Conservation (phyloP, 2,113 vertebrate genomes). For the Ranitomeya imitator region DNA sequence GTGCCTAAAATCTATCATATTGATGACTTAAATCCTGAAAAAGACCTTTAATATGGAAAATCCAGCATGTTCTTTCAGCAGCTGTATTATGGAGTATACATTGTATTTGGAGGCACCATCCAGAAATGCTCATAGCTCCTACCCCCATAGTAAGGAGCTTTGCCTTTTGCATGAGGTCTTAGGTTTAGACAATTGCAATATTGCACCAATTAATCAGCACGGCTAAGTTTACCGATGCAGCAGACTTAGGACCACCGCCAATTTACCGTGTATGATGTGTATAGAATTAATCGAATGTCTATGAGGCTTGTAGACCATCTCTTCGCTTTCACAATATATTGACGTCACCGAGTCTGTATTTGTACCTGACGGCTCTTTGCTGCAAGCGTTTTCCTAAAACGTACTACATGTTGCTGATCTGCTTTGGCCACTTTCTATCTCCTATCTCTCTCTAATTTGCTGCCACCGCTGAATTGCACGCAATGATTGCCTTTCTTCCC, state of each 20-base stretch:
- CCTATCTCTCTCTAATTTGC: slow-evolving; percentile 67
- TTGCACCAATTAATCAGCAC: background rate
- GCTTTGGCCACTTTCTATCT: slow-evolving; percentile 59
- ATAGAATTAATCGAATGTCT: background rate
- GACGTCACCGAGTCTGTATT: background rate
- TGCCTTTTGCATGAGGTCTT: background rate
- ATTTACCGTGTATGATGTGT: background rate
- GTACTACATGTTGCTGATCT: slow-evolving; percentile 57
- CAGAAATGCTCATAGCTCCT: no score
- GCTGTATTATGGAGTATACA: background rate
- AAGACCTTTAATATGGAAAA: no score
- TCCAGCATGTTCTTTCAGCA: no score
- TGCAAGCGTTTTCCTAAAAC: slow-evolving; percentile 24
- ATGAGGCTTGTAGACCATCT: background rate
- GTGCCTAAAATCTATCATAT: no score
- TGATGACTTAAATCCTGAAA: no score
- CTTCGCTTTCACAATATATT: slow-evolving; percentile 33
- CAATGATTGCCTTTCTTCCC: slow-evolving; percentile 85
- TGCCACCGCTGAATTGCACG: slow-evolving; percentile 85
- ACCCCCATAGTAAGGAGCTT: background rate
- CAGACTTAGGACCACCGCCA: background rate
- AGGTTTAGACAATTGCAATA: background rate
- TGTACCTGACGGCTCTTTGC: slow-evolving; percentile 10
- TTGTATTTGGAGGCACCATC: no score
- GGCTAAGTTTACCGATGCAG: background rate